Base-by-base conservation (phyloP, 2,113 vertebrate species). In the Apaloderma vittatum region DNA sequence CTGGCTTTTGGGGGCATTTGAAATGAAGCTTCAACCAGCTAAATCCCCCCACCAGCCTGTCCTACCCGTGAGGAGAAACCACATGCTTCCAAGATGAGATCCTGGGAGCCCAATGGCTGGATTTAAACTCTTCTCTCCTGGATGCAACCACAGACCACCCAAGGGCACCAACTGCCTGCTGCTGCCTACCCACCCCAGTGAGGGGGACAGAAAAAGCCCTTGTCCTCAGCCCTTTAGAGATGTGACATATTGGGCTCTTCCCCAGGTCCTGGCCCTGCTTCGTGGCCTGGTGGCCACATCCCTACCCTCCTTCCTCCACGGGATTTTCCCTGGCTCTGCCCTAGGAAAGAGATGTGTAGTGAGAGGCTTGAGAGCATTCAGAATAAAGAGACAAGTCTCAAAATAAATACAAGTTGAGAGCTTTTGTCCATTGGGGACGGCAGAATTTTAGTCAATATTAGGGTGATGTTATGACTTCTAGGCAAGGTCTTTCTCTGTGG, bases 161-260 rank as follows among this genome's bases (percentile, higher is more conserved):
- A 61, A 52, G 34, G 49, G 26, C 40, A 48, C 23, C 5, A 5
- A 12, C 54, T 93, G 10, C 15, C 16, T 43, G 48, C 37, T 9
- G 8, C 67, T 86, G 77, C 37, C 57, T 3, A 1, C 16, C 48
- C 49, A 36, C 23, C 15, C 12, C 4, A 46, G 30, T 37, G 20
- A 12, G 10, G 26, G 8, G 7, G 27, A 36, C 2, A 3, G 62
- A 76, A 86, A 29, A 8, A 79, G 8, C 49, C 34, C 34, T 52
- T 3, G 3, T 57, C 51, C 70, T 19, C 40, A 45, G 0, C 17
- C 61, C 15, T 49, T 58, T 0, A 0, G 88, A 71, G 23, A 21
- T 27, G 7, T 11, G 61, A 32, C 13, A 4, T 2, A 0, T 4
- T 0, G 1, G 12, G 18, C 30, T 79, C 51, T 75, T 86, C 37